Conservation (phyloP, 1,140 invertebrate species). For the Eurytemora carolleeae region DNA sequence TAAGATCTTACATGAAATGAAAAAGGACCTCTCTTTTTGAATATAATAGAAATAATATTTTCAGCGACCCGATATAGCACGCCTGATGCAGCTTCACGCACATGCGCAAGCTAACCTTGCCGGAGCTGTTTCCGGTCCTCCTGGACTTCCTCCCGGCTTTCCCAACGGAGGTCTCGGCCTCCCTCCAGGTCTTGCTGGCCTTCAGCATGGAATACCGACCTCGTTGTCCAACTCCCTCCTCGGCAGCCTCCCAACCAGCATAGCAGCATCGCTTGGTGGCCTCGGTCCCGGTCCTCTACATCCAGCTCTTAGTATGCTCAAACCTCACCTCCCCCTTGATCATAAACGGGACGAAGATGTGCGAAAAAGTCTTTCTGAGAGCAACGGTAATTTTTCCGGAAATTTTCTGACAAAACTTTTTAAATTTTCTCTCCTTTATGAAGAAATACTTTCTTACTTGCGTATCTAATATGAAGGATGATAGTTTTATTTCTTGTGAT, state of each 20-base stretch:
- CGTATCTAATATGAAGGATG: no score
- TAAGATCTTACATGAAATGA: no score
- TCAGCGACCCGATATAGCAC: slow-evolving; percentile 9
- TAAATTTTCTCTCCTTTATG: no score
- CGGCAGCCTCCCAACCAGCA: neutral
- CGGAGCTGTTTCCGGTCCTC: neutral
- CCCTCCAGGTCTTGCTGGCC: neutral
- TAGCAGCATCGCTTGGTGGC: neutral
- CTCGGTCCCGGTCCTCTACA: neutral
- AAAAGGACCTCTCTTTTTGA: no score
- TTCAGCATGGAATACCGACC: neutral
- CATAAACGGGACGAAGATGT: neutral
- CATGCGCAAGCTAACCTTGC: neutral
- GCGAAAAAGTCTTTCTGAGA: neutral
- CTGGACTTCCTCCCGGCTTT: slow-evolving; percentile 10
- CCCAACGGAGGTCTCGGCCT: neutral
- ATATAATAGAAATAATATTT: neutral
- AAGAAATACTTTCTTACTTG: no score
- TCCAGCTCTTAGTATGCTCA: neutral
- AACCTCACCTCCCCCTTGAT: neutral
- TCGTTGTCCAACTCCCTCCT: neutral
- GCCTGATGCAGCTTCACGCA: slow-evolving; percentile 13
- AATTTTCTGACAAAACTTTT: no score
- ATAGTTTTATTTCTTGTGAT: no score
- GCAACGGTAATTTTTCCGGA: neutral